Evolutionary conservation across 2,113 vertebrate genomes (phyloP).

Genomic region (Barbus barbus): DNA sequence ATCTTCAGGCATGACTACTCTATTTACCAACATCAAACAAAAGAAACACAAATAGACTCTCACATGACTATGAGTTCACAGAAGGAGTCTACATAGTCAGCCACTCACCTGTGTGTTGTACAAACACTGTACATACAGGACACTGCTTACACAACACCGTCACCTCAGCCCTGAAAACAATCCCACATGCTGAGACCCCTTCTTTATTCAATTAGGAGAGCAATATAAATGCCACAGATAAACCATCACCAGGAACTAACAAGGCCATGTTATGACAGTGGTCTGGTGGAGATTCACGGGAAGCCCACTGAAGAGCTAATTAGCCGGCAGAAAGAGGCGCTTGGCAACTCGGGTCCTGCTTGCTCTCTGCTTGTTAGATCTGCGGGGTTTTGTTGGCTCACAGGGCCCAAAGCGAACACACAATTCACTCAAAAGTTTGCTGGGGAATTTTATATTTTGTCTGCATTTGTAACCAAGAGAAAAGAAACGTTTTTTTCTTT

Average conservation of each 20-base stretch:
- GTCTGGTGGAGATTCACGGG: constrained; percentile 41
- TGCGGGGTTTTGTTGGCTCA: background rate
- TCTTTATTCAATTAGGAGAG: constrained; percentile 39
- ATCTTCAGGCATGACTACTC: background rate
- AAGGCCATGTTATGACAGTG: constrained; percentile 62
- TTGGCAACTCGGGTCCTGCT: constrained; percentile 51
- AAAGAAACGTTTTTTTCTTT: background rate
- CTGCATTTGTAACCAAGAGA: background rate
- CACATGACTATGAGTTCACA: background rate
- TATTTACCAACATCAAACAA: constrained; percentile 24
- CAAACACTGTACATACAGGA: background rate
- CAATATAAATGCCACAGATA: constrained; percentile 51
- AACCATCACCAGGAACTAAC: constrained; percentile 67
- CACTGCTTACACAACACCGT: background rate
- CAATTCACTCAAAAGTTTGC: background rate
- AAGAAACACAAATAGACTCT: background rate
- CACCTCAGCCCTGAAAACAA: background rate
- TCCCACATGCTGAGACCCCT: constrained; percentile 5
- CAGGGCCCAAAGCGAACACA: background rate
- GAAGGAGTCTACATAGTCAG: background rate
- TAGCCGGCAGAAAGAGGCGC: constrained; percentile 62
- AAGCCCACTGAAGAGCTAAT: constrained; percentile 62
- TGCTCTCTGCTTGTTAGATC: constrained; percentile 34
- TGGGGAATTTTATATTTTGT: background rate
- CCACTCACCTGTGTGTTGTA: background rate